Evolutionary conservation across 2,888 invertebrate genomes (phyloP).

Genomic region (Hipparchia semele): DNA sequence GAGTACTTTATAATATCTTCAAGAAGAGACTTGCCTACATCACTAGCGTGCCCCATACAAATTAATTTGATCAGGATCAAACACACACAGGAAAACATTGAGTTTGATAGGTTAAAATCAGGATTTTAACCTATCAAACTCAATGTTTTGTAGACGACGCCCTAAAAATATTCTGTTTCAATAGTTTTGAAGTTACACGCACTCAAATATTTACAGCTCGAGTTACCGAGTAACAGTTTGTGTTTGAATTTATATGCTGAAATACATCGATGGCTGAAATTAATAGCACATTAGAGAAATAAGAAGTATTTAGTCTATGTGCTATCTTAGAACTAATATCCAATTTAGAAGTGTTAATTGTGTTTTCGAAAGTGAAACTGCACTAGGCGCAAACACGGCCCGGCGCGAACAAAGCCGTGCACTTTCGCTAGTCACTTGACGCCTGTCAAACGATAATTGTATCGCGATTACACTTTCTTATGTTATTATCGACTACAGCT

Average conservation of each 20-base stretch:
- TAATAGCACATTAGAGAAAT: slow-evolving; percentile 1
- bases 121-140: too few relatives aligned
- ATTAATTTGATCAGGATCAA: too few relatives aligned
- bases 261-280: not conserved
- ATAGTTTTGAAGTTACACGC: too few relatives aligned
- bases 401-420: slow-evolving; percentile 17
- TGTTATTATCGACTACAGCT: slow-evolving; percentile 15
- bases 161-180: too few relatives aligned
- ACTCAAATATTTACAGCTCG: too few relatives aligned
- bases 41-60: too few relatives aligned
- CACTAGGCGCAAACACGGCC: not conserved
- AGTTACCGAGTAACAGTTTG: too few relatives aligned
- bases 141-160: too few relatives aligned
- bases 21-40: too few relatives aligned
- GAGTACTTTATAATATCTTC: not conserved
- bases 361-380: slow-evolving; percentile 25
- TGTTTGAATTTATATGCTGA: not conserved
- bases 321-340: slow-evolving; percentile 17
- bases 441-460: slow-evolving; percentile 26
- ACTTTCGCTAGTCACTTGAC: slow-evolving; percentile 24
- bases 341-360: slow-evolving; percentile 28
- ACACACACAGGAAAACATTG: too few relatives aligned
- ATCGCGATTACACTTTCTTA: slow-evolving; percentile 21
- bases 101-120: too few relatives aligned
- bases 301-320: slow-evolving; percentile 5